Base-by-base conservation (phyloP, 64 coral and sea anemone genomes). In the Montipora capricornis region DNA sequence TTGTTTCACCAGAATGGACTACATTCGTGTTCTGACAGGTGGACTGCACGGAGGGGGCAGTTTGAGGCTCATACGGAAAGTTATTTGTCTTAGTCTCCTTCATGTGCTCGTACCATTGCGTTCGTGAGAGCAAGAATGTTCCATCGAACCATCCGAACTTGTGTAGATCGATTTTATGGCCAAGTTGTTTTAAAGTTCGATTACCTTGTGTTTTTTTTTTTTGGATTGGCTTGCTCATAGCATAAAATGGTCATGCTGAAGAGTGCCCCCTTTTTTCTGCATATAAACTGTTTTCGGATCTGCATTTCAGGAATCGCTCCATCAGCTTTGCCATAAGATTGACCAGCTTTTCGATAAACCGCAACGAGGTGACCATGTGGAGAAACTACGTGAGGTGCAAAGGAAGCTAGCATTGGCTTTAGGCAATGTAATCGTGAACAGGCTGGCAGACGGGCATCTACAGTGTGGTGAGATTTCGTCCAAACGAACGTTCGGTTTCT, bases 401-500 rank as follows among this genome's bases (percentile, higher is more conserved):
- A 20, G 14, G 17, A 86, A 49, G 14, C 45, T 86, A 22, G 46
- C 46, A 73, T 46, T 10, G 47, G 82, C 20, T 71, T 49, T 86
- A 8, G 17, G 45, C 5, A 20, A 71, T 71, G 68, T 86, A 16
- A 66, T 86, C 1, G 46, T 19, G 3, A 86, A 73, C 45, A 70
- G 45, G 19, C 6, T 86, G 6, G 46, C 70, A 50, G 82, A 68
- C 47, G 26, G 44, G 6, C 44, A 20, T 52, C 67, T 68, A 10
- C 82, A 73, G 68, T 73, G 44, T 46, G 82, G 82, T 86, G 46
- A 86, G 82, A 4, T n/a, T 73, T 20, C n/a, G 7, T 48, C 15
- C 13, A 67, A 67, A 67, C 0, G 16, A 4, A 15, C 62, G 15
- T 1, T 67, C 16, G 11, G 62, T 67, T 67, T 9, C 12, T 67